Conservation (phyloP, 2,113 vertebrate genomes). For the Engystomops pustulosus region DNA sequence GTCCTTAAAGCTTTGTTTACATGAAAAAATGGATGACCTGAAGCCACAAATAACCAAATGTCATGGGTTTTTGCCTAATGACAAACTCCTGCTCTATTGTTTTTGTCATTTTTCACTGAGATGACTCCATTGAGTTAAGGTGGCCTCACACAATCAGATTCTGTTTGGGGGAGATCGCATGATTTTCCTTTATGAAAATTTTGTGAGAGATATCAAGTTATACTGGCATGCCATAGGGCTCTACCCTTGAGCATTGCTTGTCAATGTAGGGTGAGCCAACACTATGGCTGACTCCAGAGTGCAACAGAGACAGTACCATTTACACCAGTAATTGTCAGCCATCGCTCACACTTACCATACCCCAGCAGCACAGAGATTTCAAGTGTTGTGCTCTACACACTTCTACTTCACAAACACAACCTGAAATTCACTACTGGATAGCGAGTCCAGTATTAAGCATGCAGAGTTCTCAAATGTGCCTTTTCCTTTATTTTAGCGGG, state of each 20-base stretch:
- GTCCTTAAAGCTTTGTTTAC: too few species aligned
- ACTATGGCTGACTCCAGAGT: background rate
- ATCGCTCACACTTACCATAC: too few species aligned
- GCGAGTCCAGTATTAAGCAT: slow-evolving; percentile 68
- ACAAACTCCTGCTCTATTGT: background rate
- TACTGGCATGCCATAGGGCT: background rate
- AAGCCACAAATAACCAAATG: too few species aligned
- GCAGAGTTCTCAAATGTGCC: slow-evolving; percentile 89
- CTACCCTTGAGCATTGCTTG: background rate
- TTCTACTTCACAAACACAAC: slow-evolving; percentile 58
- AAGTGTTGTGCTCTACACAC: slow-evolving; percentile 62
- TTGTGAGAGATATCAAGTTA: background rate
- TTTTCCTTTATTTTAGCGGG: slow-evolving; percentile 81
- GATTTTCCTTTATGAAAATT: background rate
- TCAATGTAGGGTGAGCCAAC: background rate
- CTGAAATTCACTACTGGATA: slow-evolving; percentile 59
- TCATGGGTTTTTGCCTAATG: background rate
- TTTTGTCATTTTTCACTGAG: background rate
- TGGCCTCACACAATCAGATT: too few species aligned
- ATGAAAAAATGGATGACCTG: too few species aligned
- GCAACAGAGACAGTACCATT: background rate
- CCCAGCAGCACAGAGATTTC: slow-evolving; percentile 29
- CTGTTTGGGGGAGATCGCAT: too few species aligned
- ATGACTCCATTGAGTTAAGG: too few species aligned
- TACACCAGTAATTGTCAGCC: background rate